These are phyloP conservation scores for Dendrocopos noguchii DNA, from an alignment of 2,113 vertebrate genomes.

Conservation along the genomic window DNA sequence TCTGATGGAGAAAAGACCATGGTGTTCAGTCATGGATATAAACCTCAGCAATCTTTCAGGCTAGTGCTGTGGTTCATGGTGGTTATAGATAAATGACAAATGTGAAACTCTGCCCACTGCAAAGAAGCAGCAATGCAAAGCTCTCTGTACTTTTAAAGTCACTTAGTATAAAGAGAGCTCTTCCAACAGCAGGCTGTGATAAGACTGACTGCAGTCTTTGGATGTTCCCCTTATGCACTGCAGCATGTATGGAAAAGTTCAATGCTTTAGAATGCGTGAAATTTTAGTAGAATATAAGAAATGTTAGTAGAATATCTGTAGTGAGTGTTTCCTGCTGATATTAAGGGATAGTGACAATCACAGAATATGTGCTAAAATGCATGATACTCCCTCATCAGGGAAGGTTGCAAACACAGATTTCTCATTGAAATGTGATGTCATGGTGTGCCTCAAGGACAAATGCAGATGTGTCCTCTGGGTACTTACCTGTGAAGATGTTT, in stretches of 20 bases:
- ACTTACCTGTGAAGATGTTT: slow-evolving; percentile 8
- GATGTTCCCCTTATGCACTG: not conserved
- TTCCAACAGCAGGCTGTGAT: not conserved
- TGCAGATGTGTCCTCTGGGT: not conserved
- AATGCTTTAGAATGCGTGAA: not conserved
- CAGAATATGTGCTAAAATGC: not conserved
- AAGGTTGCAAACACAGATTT: not conserved
- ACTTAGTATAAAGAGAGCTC: not conserved
- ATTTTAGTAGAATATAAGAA: not conserved
- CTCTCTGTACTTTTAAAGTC: not conserved
- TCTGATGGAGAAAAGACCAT: not conserved
- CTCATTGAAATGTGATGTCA: not conserved
- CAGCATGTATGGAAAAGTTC: not conserved
- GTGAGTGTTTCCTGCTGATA: not conserved
- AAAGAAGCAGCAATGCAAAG: not conserved
- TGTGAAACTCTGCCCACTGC: not conserved
- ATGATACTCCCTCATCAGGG: not conserved
- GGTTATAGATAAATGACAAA: not conserved
- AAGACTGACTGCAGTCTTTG: not conserved
- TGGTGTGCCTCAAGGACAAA: not conserved
- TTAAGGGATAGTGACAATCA: not conserved
- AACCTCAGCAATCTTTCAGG: not conserved
- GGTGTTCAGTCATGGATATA: not conserved
- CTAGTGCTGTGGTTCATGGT: not conserved
- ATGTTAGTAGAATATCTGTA: not conserved